These are phyloP conservation scores for Beroe forskalii DNA, from an alignment of 37 sponge, comb jelly and placozoan genomes.

Conservation along the genomic window DNA sequence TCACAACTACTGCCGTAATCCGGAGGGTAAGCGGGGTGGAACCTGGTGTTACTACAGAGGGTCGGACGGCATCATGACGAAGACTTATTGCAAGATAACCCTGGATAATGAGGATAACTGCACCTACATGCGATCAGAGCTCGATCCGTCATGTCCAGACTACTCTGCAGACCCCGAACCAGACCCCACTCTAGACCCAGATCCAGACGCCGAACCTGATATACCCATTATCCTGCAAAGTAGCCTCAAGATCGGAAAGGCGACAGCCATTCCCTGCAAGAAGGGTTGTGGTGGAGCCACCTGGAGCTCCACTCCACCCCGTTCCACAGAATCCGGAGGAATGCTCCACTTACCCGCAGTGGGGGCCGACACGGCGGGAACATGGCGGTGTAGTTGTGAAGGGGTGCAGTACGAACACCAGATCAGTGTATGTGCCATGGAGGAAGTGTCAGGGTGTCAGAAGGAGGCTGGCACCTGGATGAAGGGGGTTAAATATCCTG, in stretches of 20 bases:
- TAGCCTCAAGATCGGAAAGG: not conserved
- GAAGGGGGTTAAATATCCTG: not conserved
- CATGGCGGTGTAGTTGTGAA: slow-evolving; percentile 3
- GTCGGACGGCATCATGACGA: not conserved
- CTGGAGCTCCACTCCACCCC: not conserved
- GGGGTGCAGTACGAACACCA: not conserved
- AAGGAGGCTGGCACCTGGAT: not conserved
- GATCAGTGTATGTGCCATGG: not conserved
- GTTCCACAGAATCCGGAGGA: not conserved
- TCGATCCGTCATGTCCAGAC: not conserved
- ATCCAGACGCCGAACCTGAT: not conserved
- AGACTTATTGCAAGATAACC: not conserved
- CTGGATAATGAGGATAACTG: not conserved
- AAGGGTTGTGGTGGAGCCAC: not conserved
- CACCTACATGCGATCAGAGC: not conserved
- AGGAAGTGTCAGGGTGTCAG: not conserved
- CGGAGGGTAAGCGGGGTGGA: not conserved
- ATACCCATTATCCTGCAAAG: not conserved
- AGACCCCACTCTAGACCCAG: not conserved
- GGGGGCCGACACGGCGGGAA: not conserved
- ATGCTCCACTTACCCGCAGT: not conserved
- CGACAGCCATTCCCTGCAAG: not conserved
- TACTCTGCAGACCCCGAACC: not conserved
- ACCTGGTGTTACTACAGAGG: not conserved
- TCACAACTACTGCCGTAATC: slow-evolving; percentile 51